phyloP scores from a whole-genome alignment of 2,113 vertebrate genomes.

The Microtus oregoni region DNA sequence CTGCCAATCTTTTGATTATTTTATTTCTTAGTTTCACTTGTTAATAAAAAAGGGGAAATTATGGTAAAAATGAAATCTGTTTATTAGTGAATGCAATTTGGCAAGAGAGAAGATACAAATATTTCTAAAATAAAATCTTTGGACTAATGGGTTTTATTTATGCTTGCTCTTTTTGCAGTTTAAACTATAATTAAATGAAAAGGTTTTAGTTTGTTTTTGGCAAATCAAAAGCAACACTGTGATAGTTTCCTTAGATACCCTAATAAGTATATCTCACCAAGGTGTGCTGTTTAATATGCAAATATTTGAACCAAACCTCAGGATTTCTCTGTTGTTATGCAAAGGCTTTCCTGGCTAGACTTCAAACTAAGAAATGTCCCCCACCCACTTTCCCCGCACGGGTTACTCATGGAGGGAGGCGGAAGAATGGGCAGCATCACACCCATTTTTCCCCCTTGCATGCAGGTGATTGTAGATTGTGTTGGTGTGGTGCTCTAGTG shows the following conservation, averaged over 20 bases:
- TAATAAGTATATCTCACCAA: not conserved
- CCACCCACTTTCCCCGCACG: not conserved
- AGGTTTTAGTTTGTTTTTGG: conserved; percentile 50
- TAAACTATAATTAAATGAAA: conserved; percentile 61
- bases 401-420: not conserved
- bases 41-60: conserved; percentile 73
- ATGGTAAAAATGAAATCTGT: conserved; percentile 75
- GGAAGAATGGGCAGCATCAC: not conserved
- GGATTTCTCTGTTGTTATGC: conserved; percentile 40
- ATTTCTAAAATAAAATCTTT: conserved; percentile 76
- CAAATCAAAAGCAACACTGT: conserved; percentile 53
- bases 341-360: not conserved
- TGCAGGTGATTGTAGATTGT: not conserved
- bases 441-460: not conserved
- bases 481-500: not conserved
- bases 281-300: not conserved
- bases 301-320: conserved; percentile 41
- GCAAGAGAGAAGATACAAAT: conserved; percentile 74
- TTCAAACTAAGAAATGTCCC: not conserved
- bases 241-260: conserved; percentile 41
- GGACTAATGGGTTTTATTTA: conserved; percentile 75
- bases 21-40: conserved; percentile 73
- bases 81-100: conserved; percentile 75
- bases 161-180: conserved; percentile 73
- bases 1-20: conserved; percentile 78